phyloP scores from a whole-genome alignment of 2,797 vertebrate genomes.

The Hypotaenidia okinawae region DNA sequence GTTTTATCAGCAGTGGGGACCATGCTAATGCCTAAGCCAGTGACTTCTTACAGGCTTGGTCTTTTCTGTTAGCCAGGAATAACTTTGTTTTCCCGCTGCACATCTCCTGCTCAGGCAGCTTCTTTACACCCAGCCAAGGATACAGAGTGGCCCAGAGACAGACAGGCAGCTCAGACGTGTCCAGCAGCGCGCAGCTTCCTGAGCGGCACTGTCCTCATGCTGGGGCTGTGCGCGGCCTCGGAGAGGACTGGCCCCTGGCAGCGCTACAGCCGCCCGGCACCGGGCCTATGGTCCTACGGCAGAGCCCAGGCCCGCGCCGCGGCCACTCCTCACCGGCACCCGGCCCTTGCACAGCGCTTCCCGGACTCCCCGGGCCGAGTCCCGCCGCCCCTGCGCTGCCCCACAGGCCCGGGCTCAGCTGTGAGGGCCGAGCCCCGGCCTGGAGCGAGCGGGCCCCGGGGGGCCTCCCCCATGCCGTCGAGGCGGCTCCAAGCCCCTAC shows the following conservation, averaged over 20 bases:
- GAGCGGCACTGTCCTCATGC: not conserved
- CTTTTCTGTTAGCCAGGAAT: not conserved
- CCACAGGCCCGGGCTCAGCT: too few species aligned
- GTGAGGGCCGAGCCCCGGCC: too few species aligned
- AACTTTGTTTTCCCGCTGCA: not conserved
- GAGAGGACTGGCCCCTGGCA: not conserved
- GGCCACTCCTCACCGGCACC: too few species aligned
- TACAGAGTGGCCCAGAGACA: not conserved
- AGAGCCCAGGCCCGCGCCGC: too few species aligned
- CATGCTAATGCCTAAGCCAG: not conserved
- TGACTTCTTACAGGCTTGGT: not conserved
- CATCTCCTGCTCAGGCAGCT: not conserved
- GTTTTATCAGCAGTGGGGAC: not conserved
- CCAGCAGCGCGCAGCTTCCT: not conserved
- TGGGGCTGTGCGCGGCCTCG: not conserved
- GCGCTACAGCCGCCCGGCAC: too few species aligned
- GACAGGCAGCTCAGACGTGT: not conserved
- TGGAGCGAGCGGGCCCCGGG: too few species aligned
- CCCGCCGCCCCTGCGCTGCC: not conserved
- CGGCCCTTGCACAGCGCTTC: too few species aligned
- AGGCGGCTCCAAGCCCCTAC: not conserved
- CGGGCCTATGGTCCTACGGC: too few species aligned
- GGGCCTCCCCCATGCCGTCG: not conserved
- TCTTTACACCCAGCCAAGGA: not conserved
- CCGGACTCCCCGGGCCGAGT: too few species aligned